Conservation (phyloP, 2,888 invertebrate genomes). For the Boloria euphrosyne region DNA sequence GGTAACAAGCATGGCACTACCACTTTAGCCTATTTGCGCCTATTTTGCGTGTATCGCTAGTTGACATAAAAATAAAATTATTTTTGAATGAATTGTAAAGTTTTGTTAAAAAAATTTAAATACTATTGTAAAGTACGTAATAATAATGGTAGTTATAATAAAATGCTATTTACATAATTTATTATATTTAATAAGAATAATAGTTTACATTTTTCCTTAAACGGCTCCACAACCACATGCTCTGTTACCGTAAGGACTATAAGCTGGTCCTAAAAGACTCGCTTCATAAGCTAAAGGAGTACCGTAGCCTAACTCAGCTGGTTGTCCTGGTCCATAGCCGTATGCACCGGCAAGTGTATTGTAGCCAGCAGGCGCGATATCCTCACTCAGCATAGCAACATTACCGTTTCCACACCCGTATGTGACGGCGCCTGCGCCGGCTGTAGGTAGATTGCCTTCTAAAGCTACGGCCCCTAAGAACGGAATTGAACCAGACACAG, state of each 20-base stretch:
- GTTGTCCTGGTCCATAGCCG: constrained; percentile 8
- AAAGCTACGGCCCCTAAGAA: constrained; percentile 45
- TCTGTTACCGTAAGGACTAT: constrained; percentile 14
- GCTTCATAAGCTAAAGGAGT: constrained; percentile 14
- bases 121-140: too few relatives aligned
- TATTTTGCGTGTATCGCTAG: too few relatives aligned
- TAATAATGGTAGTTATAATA: too few relatives aligned
- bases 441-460: constrained; percentile 46
- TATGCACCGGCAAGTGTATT: constrained; percentile 11
- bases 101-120: too few relatives aligned
- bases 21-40: too few relatives aligned
- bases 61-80: too few relatives aligned
- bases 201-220: not conserved
- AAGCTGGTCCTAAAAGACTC: constrained; percentile 1
- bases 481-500: constrained; percentile 39
- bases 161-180: too few relatives aligned
- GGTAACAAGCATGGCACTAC: too few relatives aligned
- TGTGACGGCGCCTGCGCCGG: constrained; percentile 45
- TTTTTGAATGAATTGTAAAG: too few relatives aligned
- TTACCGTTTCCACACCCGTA: constrained; percentile 47
- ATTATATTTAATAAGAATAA: too few relatives aligned
- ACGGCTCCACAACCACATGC: constrained; percentile 5
- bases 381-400: constrained; percentile 41
- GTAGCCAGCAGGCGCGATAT: constrained; percentile 18
- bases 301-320: constrained; percentile 14